Evolutionary conservation across 2,797 vertebrate species (phyloP), one percentile per base, ranked within the genome.

Genomic region (Dendrocincla tyrannina): DNA sequence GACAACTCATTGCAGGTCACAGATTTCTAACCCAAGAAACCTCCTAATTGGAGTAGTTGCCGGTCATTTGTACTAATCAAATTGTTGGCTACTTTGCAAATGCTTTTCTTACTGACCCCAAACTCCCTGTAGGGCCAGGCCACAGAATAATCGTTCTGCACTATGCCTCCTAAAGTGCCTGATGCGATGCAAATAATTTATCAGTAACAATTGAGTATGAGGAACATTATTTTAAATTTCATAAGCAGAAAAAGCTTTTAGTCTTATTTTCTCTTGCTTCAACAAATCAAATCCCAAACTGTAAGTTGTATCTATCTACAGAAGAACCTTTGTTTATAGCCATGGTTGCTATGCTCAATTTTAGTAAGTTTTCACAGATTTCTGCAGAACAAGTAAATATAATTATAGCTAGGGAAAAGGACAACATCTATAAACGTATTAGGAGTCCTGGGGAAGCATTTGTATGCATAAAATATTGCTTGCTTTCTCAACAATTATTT

Each of bases 1-100:
- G 96, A 96, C 96, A 93, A 95, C 88, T 87, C 80, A 20, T 55
- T 68, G 69, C 24, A 92, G 96, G 94, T 93, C 91, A 91, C 72
- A 53, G 88, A 93, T 91, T 95, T 93, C 93, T 85, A 95, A 95
- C 84, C 73, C 72, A 92, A 87, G 81, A 95, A 95, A 93, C 84
- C 86, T 90, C 60, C 83, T 96, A 95, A 95, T 59, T 96, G 90
- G 93, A 95, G 75, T 50, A 92, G 94, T 89, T 93, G 86, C 75
- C 95, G 78, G 86, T 94, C 75, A 80, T 95, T 96, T 96, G 83
- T 96, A 95, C 86, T 92, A 89, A 95, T 92, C 96, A 95, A 94
- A 95, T 92, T 85, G 90, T 66, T 85, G 86, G 84, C 93, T 89
- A 92, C 95, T 96, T 93, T 80, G 88, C 86, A 96, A 95, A 93